Percentiles rank a stretch among this genome's conserved stretches.
phyloP scores from a whole-genome alignment of 2,113 vertebrate genomes.

The Merops nubicus region DNA sequence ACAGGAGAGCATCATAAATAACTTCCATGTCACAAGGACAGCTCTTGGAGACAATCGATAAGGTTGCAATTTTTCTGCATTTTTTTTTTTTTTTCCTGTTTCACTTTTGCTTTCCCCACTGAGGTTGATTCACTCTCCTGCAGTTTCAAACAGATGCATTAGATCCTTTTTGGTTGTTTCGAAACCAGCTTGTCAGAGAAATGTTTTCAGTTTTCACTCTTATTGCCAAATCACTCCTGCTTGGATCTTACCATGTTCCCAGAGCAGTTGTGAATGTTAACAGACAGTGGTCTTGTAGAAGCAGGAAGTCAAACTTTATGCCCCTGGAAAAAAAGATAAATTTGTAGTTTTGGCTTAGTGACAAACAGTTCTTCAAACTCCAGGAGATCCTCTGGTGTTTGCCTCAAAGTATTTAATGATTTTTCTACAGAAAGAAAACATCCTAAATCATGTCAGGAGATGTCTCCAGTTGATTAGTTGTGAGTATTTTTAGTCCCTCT shows the following conservation, averaged over 20 bases:
- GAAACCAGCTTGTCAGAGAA: neutral
- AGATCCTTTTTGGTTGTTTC: neutral
- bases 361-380: neutral
- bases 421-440: neutral
- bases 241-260: neutral
- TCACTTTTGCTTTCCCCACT: neutral
- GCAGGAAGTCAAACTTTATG: neutral
- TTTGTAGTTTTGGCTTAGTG: neutral
- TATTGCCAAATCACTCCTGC: neutral
- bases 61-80: neutral
- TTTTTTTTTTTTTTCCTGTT: neutral
- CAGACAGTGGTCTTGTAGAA: neutral
- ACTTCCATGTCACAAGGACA: neutral
- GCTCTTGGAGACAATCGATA: accelerated
- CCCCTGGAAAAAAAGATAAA: neutral
- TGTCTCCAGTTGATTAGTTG: neutral
- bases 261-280: neutral
- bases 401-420: neutral
- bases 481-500: neutral
- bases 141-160: neutral
- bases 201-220: neutral
- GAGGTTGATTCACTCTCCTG: neutral
- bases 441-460: neutral
- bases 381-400: neutral
- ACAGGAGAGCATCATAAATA: neutral